Evolutionary conservation across 2,797 vertebrate genomes (phyloP), one percentile per base, ranked within the genome.

Genomic region (Fundulus diaphanus): DNA sequence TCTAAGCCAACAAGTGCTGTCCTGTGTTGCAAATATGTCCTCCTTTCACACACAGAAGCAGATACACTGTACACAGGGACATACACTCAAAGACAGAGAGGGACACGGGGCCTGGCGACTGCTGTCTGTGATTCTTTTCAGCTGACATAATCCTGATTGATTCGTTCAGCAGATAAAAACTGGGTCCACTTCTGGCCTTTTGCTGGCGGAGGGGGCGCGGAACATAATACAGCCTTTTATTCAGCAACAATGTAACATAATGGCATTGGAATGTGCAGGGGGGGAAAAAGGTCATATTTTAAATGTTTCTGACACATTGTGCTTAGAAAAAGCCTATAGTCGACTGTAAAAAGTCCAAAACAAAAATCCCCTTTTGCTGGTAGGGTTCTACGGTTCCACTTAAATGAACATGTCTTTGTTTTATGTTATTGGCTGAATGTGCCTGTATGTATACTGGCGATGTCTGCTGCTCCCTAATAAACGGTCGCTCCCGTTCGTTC

Each of bases 141-240:
- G 96, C 96, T 99, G 98, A 99, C 98, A 99, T 99, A 99, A 99
- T 98, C 97, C 98, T 98, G 97, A 99, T 98, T 99, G 98, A 99
- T 99, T 99, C 97, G 97, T 99, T 99, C 97, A 98, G 97, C 97
- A 99, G 97, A 99, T 99, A 99, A 98, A 98, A 98, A 98, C 97
- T 96, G 96, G 95, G 96, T 97, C 97, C 97, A 98, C 96, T 98
- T 98, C 96, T 99, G 98, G 96, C 97, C 97, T 99, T 92, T 97
- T 97, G 97, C 96, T 95, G 94, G 95, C 82, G 84, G 94, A 95
- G 76, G 94, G 95, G 84, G 79, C 44, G 3, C 5, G 51, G 73
- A 97, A 98, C 96, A 99, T 97, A 99, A 99, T 99, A 97, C 96
- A 91, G 94, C 94, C 95, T 97, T 99, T 98, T 99, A 98, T 99